phyloP scores from a whole-genome alignment of 2,113 vertebrate genomes.

The Melanerpes aurifrons region DNA sequence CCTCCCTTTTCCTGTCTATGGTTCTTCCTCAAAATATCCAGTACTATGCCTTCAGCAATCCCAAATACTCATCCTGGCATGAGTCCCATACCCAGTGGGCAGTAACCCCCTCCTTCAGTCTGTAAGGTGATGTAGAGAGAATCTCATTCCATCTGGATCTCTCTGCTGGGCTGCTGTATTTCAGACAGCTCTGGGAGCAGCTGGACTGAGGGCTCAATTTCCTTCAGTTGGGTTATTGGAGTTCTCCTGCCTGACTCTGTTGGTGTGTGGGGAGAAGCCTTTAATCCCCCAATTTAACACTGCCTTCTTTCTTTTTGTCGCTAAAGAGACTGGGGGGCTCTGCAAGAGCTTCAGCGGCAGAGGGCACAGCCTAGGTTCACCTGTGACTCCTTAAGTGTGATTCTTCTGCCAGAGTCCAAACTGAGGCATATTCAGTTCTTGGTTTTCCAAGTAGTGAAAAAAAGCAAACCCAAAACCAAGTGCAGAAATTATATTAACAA shows the following conservation, averaged over 20 bases:
- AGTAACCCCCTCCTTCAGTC: not conserved
- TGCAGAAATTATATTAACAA: not conserved
- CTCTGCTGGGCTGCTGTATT: fast-evolving
- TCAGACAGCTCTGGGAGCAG: not conserved
- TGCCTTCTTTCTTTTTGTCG: not conserved
- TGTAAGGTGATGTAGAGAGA: not conserved
- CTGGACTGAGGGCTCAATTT: not conserved
- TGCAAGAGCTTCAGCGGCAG: not conserved
- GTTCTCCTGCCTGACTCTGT: not conserved
- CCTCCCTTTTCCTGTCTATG: not conserved
- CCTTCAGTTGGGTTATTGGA: not conserved
- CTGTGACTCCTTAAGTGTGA: not conserved
- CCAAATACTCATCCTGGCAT: not conserved
- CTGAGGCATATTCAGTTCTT: not conserved
- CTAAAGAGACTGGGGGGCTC: not conserved
- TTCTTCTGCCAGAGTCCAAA: not conserved
- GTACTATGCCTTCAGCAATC: not conserved
- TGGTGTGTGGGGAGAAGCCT: not conserved
- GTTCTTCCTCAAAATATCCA: not conserved
- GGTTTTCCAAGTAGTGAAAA: not conserved
- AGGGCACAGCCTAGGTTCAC: fast-evolving
- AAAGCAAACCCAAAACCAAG: not conserved
- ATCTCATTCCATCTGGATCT: not conserved
- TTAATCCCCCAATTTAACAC: not conserved
- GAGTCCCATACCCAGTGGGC: not conserved